Percentiles rank a stretch among this genome's conserved stretches.
phyloP scores from a whole-genome alignment of 2,888 invertebrate species.

The Apoda limacodes region DNA sequence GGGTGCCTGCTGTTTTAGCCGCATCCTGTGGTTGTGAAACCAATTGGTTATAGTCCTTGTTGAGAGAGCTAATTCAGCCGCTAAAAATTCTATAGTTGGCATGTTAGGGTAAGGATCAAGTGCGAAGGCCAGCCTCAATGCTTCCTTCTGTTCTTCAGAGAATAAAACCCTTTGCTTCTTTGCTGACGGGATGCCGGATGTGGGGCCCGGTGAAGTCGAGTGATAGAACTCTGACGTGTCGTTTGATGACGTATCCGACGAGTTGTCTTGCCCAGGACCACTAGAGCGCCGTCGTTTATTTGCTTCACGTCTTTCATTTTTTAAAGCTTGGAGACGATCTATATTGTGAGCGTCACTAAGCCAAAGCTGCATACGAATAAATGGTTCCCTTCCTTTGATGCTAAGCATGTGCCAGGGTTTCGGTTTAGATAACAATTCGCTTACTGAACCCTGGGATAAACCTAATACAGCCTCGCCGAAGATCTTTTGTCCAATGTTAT shows the following conservation, averaged over 20 bases:
- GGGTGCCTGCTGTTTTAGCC: slow-evolving; percentile 91
- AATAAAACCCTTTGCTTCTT: slow-evolving; percentile 96
- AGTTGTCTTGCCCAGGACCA: slow-evolving; percentile 86
- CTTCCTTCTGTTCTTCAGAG: slow-evolving; percentile 98
- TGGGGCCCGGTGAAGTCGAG: slow-evolving; percentile 84
- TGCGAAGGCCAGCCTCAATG: slow-evolving; percentile 91
- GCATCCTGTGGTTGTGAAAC: slow-evolving; percentile 99
- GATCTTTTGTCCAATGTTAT: slow-evolving; percentile 98
- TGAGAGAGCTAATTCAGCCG: slow-evolving; percentile 89
- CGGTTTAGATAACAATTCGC: slow-evolving; percentile 96
- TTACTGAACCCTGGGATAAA: slow-evolving; percentile 96
- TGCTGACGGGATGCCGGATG: slow-evolving; percentile 82
- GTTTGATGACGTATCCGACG: slow-evolving; percentile 88
- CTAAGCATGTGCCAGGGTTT: slow-evolving; percentile 99
- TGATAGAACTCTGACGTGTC: slow-evolving; percentile 91
- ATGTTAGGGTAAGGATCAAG: slow-evolving; percentile 98
- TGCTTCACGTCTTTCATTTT: slow-evolving; percentile 91
- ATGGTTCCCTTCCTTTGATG: slow-evolving; percentile 96
- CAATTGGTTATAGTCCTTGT: slow-evolving; percentile 98
- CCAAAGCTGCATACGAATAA: slow-evolving; percentile 97
- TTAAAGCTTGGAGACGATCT: slow-evolving; percentile 90
- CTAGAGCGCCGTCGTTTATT: slow-evolving; percentile 90
- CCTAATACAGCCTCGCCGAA: slow-evolving; percentile 98
- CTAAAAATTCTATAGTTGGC: slow-evolving; percentile 95
- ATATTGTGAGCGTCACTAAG: slow-evolving; percentile 95